Base-by-base conservation (phyloP, 2,888 invertebrate species). In the Nomada fucata region DNA sequence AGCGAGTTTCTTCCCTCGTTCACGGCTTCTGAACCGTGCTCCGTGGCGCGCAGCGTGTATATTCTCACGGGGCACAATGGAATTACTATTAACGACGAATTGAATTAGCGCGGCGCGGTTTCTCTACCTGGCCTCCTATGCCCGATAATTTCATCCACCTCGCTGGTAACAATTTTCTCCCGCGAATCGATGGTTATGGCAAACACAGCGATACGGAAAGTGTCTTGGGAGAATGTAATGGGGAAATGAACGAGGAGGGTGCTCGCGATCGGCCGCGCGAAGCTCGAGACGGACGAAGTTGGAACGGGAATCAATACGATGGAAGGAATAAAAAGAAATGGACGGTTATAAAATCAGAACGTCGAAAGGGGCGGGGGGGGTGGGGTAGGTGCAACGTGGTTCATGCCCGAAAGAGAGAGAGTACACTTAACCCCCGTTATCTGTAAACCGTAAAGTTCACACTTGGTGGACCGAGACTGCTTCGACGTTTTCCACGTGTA, bases 381-480 rank as follows among this genome's bases (percentile, higher is more conserved):
- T 29, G 15, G 72, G 23, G 50, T 7, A 50, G 59, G 26, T 47
- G 78, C 64, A 71, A 63, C 74, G 67, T 50, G 61, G 71, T 18
- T 53, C 61, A 47, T 15, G 18, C 42, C 47, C 79, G 79, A 72
- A 67, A 72, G 72, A 72, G 65, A 79, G 67, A 79, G 67, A 36
- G 23, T 76, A 82, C 86, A 84, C 86, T 88, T 87, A 85, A 85
- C 85, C 83, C 76, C 81, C 83, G 83, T 89, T 89, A 89, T 89
- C 86, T 86, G 87, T 86, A 86, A 89, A 85, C 87, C 86, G 79
- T 86, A 88, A 89, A 89, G 80, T 86, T 88, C 79, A 70, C 82
- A 84, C 82, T 80, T 70, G 76, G 72, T 61, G 82, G 72, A 60
- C 69, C 82, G 72, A 61, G 64, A 73, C 77, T 69, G 18, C 72